A percentile compares a stretch with the other conserved stretches of the same genome.
These are phyloP conservation scores for Larimichthys polyactis DNA, from an alignment of 2,113 vertebrate genomes.

Conservation along the genomic window DNA sequence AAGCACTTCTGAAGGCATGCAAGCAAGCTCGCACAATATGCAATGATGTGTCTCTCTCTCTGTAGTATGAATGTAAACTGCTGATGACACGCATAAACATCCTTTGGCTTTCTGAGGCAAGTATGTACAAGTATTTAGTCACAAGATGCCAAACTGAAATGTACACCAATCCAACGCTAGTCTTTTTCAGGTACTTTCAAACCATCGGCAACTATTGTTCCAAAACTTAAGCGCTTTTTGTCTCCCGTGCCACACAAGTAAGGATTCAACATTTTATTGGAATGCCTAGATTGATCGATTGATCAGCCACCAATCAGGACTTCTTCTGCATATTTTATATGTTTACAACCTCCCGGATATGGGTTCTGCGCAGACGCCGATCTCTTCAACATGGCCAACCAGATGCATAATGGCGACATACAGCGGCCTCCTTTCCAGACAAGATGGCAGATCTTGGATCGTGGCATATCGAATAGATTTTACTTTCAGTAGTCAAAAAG, in stretches of 20 bases:
- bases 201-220: not conserved
- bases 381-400: too few species aligned
- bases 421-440: too few species aligned
- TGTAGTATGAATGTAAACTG: not conserved
- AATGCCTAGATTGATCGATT: too few species aligned
- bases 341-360: too few species aligned
- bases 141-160: not conserved
- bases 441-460: too few species aligned
- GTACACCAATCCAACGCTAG: too few species aligned
- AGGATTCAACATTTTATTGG: not conserved
- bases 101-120: not conserved
- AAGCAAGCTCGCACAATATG: not conserved
- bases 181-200: not conserved
- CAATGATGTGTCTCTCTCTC: not conserved
- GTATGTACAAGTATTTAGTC: not conserved
- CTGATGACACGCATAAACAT: not conserved
- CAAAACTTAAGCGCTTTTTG: not conserved
- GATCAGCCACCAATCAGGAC: too few species aligned
- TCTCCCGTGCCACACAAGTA: not conserved
- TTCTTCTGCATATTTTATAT: too few species aligned
- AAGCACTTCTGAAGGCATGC: slow-evolving; percentile 16
- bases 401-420: too few species aligned
- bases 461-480: too few species aligned
- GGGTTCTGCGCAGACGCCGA: too few species aligned
- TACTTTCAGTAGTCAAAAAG: too few species aligned